A percentile compares a stretch with the other conserved stretches of the same genome.
These are phyloP conservation scores for Chymomyza costata DNA, from an alignment of 1,140 invertebrate species.

Conservation along the genomic window DNA sequence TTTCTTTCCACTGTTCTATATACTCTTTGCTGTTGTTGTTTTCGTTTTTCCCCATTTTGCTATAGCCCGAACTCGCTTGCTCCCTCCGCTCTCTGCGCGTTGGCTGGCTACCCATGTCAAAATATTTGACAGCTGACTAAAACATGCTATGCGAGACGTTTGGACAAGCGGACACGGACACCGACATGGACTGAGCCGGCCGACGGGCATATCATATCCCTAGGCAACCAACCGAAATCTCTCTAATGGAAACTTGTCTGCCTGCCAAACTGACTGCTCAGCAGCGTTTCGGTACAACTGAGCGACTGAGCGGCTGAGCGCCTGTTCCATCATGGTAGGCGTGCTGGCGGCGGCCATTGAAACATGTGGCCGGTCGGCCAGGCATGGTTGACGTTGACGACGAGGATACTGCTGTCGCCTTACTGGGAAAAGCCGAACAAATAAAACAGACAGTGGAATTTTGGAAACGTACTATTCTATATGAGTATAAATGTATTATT, in stretches of 20 bases:
- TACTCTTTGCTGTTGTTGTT: constrained; percentile 6
- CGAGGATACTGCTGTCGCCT: too few species aligned
- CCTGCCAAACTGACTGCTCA: too few species aligned
- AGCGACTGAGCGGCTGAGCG: too few species aligned
- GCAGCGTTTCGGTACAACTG: too few species aligned
- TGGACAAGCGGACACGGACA: constrained; percentile 24
- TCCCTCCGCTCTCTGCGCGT: constrained; percentile 14
- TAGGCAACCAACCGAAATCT: constrained; percentile 38
- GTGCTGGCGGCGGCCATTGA: constrained; percentile 1
- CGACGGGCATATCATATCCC: constrained; percentile 35
- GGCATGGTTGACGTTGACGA: constrained; percentile 47
- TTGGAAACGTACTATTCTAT: too few species aligned
- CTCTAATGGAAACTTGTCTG: constrained; percentile 22
- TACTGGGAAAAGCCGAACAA: too few species aligned
- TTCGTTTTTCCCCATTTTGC: constrained; percentile 51
- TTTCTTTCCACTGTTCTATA: constrained; percentile 9
- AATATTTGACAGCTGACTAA: constrained; percentile 75
- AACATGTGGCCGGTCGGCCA: constrained; percentile 23
- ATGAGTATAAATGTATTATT: too few species aligned
- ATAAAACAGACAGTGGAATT: too few species aligned
- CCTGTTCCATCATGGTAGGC: constrained; percentile 38
- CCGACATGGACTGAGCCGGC: constrained; percentile 16
- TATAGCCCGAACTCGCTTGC: constrained; percentile 50
- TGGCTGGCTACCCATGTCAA: constrained; percentile 69
- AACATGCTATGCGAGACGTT: constrained; percentile 61